Evolutionary conservation across 1,140 invertebrate species (phyloP), one percentile per base, ranked within the genome.

Genomic region (Eciton burchellii): DNA sequence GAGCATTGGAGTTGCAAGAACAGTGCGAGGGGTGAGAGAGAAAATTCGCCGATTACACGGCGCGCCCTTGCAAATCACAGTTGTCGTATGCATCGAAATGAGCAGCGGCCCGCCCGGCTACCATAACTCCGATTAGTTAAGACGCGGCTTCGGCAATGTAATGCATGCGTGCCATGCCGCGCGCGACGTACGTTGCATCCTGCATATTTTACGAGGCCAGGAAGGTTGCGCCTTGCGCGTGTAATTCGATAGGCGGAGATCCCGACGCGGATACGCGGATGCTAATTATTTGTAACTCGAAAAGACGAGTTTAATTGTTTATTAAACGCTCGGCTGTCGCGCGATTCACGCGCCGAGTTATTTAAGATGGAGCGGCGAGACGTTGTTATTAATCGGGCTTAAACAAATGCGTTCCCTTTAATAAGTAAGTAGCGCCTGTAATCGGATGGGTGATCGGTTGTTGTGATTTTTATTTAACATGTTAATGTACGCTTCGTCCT

Each of bases 71-170:
- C 88, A 89, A 89, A 89, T 89, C 88, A 89, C 57, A 49, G 47
- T n/a, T 70, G 77, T 68, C 84, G 87, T 87, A 89, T 83, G 87
- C 88, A 89, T 89, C 81, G 87, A 87, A 89, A 89, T 86, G 88
- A 84, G 84, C 72, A 79, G 85, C 84, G 65, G 74, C 63, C 60
- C 65, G 73, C 68, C 82, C 74, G 79, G 87, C 87, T 86, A 86
- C 84, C 88, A 89, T 89, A 89, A 89, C 84, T 89, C 65, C 84
- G 88, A 89, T 89, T 88, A 88, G 88, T 89, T 88, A 86, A 89
- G 88, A 88, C 88, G 82, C 87, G 71, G 56, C 87, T 77, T 79
- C 76, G 87, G 81, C 87, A 79, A 84, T 63, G 84, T 86, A 86
- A 88, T 84, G 87, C 84, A 88, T 88, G 86, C 66, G 68, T 63